Base-by-base conservation (phyloP, 2,797 vertebrate species). In the Phalanger gymnotis region DNA sequence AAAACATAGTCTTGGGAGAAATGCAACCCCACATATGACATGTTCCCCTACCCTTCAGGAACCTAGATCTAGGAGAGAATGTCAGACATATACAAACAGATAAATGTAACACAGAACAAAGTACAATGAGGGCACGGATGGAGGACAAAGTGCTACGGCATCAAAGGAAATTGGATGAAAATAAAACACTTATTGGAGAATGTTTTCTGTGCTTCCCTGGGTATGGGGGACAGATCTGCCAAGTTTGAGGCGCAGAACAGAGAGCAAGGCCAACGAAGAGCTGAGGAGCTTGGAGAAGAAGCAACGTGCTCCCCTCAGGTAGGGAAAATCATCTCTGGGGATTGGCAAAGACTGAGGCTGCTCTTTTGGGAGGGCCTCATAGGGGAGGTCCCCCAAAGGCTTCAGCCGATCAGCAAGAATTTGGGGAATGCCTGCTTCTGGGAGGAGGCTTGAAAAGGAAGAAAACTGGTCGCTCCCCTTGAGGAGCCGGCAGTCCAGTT, bases 201-300 rank as follows among this genome's bases (percentile, higher is more conserved):
- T 31, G 25, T 53, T 56, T 91, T 47, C 28, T 87, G 16, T 94
- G 40, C 92, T n/a, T 91, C 91, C 2, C 5, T 90, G 96, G 91
- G 81, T 96, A 53, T 31, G 92, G 95, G 90, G 91, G 93, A 91
- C 98, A 99, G 99, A 99, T 97, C 96, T 99, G 97, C 99, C 99
- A 98, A 99, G 99, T 98, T 98, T 99, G 92, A 99, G 99, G 98
- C 99, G 99, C 94, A 99, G 99, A 98, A 99, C 98, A 89, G 99
- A 99, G 95, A 99, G 98, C 98, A 99, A 99, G 98, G 99, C 98
- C 91, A 98, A 99, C 0, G 99, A 99, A 98, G 99, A 99, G 98
- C 98, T 98, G 96, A 99, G 99, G 98, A 99, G 98, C 98, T 99
- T 99, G 96, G 99, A 99, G 97, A 99, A 99, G 98, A 99, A 99